Evolutionary conservation across 2,797 vertebrate genomes (phyloP), one percentile per base, ranked within the genome.

Genomic region (Trachurus trachurus): DNA sequence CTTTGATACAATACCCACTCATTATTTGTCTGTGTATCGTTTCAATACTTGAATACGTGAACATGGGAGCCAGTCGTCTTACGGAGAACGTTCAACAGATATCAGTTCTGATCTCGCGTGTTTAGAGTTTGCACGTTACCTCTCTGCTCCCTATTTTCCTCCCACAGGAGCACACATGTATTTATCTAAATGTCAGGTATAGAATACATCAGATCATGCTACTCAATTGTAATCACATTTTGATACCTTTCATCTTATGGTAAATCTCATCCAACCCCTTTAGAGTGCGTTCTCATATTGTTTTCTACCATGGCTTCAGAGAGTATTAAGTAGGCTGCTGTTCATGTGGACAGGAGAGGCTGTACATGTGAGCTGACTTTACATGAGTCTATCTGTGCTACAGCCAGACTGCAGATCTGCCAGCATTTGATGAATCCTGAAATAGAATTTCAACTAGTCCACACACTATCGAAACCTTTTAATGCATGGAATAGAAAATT

Each of bases 381-480:
- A 49, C 37, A 58, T 42, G 17, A 62, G 45, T 50, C 37, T 65
- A 9, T 68, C 19, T 9, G 50, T 58, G 44, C 47, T 63, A 37
- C 64, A 22, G 56, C 10, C 47, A 65, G 74, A 68, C 45, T 68
- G 39, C 64, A 53, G 69, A 67, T 47, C 62, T 71, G 68, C 50
- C 56, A 87, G 56, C 2, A 40, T 82, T 84, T 87, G 72, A 88
- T 76, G 65, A 74, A 71, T 82, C 74, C 66, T 85, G 66, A 82
- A 92, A 83, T 72, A 77, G 57, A 82, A 84, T 80, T 67, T 68
- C 49, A 75, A 62, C 58, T 75, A 59, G 67, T 80, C 60, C 34
- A 64, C 40, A 59, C 66, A 64, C 64, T 64, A 34, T 42, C 16
- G 59, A 73, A 68, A 65, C 63, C 10, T 71, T 83, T 73, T 15